These are phyloP conservation scores for Nebria salina DNA, from an alignment of 2,888 invertebrate genomes.

Conservation along the genomic window DNA sequence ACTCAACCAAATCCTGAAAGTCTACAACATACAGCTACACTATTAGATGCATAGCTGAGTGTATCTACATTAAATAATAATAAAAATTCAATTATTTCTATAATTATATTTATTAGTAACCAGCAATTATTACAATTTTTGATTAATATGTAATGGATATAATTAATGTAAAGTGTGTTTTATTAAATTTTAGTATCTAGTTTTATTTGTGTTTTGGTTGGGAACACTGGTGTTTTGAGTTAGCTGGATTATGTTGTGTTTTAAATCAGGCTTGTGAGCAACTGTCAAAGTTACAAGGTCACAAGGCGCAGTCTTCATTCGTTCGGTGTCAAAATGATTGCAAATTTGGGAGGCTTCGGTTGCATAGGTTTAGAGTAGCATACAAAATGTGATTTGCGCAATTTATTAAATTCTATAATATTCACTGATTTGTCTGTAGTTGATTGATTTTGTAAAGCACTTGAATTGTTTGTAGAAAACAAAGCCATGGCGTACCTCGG, in stretches of 20 bases:
- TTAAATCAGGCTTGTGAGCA: no score
- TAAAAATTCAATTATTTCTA: no score
- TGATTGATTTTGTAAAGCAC: background rate
- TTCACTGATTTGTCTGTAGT: background rate
- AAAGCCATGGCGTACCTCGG: conserved; percentile 19
- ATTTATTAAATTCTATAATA: background rate
- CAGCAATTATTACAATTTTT: no score
- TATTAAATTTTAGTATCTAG: no score
- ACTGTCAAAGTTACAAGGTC: no score
- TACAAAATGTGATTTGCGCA: background rate
- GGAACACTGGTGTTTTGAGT: no score
- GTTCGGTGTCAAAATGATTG: conserved; percentile 22
- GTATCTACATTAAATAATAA: background rate
- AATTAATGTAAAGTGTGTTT: no score
- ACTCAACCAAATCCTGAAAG: background rate
- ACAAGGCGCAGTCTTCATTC: background rate
- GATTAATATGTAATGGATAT: no score
- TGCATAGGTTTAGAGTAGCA: background rate
- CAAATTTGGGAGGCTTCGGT: background rate
- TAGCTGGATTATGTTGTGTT: no score
- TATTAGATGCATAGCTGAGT: background rate
- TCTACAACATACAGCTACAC: background rate
- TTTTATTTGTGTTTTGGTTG: no score
- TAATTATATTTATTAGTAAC: no score
- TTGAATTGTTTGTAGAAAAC: background rate